phyloP scores from a whole-genome alignment of 2,797 vertebrate species.

The Onychomys arenicola region DNA sequence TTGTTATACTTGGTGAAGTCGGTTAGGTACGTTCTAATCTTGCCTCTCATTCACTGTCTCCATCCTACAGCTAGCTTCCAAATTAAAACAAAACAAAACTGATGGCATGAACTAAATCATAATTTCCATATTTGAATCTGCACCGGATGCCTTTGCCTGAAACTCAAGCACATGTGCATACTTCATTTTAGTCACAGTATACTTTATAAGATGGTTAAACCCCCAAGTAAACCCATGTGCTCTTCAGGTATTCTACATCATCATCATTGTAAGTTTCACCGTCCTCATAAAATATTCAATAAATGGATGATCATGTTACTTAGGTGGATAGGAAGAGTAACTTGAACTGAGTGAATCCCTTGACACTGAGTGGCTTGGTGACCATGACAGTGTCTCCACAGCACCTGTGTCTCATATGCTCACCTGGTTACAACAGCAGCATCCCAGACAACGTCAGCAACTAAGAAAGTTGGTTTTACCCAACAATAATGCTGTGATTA shows the following conservation, averaged over 20 bases:
- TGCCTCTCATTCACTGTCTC: not conserved
- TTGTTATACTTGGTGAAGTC: not conserved
- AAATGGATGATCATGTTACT: not conserved
- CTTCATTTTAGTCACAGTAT: not conserved
- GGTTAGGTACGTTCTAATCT: not conserved
- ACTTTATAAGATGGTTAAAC: constrained; percentile 24
- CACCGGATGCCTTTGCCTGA: not conserved
- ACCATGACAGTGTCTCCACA: not conserved
- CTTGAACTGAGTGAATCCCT: not conserved
- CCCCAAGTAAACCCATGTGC: not conserved
- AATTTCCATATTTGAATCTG: not conserved
- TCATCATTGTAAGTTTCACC: not conserved
- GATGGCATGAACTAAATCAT: not conserved
- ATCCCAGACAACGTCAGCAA: not conserved
- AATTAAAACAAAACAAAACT: not conserved
- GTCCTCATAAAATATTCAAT: constrained; percentile 49
- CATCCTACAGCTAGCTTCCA: not conserved
- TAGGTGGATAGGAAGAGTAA: not conserved
- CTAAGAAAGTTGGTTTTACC: not conserved
- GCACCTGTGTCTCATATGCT: not conserved
- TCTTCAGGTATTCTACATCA: not conserved
- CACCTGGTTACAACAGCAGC: not conserved
- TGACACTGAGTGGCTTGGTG: not conserved
- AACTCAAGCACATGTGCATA: not conserved
- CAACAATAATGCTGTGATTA: not conserved